Conservation (phyloP, 2,888 invertebrate species). For the Geophilus truncorum region DNA sequence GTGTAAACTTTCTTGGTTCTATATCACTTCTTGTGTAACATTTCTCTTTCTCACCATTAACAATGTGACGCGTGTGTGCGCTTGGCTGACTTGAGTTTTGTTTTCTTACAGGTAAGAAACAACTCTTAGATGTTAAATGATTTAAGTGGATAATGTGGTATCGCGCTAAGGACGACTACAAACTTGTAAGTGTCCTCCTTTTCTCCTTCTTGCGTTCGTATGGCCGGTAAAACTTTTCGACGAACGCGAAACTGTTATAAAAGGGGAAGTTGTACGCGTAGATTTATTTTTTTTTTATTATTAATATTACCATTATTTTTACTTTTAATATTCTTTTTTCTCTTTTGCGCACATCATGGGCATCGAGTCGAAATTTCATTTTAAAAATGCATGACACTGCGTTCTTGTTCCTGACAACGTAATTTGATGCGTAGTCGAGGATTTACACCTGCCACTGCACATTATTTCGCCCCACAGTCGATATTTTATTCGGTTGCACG, state of each 20-base stretch:
- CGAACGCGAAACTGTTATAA: not conserved
- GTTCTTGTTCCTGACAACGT: constrained; percentile 28
- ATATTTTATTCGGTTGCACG: constrained; percentile 24
- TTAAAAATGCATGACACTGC: constrained; percentile 30
- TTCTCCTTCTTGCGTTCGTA: not conserved
- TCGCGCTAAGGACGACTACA: constrained; percentile 27
- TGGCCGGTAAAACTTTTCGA: not conserved
- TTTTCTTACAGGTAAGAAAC: constrained; percentile 10
- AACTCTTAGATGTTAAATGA: constrained; percentile 20
- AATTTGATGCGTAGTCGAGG: constrained; percentile 22
- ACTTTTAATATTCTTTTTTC: not conserved
- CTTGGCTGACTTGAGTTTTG: not conserved
- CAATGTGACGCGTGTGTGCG: not conserved
- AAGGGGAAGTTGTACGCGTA: not conserved
- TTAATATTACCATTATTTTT: not conserved
- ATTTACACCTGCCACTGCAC: constrained; percentile 27
- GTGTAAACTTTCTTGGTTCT: no score
- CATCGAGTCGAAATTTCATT: constrained; percentile 4
- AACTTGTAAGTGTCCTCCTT: constrained; percentile 22
- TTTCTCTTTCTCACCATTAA: not conserved
- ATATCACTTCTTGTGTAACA: no score
- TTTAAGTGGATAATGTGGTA: constrained; percentile 25
- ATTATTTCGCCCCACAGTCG: constrained; percentile 23
- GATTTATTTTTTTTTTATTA: not conserved
- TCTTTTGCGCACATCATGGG: not conserved